phyloP scores from a whole-genome alignment of 2,113 vertebrate genomes.

The Leucopternis melanops region DNA sequence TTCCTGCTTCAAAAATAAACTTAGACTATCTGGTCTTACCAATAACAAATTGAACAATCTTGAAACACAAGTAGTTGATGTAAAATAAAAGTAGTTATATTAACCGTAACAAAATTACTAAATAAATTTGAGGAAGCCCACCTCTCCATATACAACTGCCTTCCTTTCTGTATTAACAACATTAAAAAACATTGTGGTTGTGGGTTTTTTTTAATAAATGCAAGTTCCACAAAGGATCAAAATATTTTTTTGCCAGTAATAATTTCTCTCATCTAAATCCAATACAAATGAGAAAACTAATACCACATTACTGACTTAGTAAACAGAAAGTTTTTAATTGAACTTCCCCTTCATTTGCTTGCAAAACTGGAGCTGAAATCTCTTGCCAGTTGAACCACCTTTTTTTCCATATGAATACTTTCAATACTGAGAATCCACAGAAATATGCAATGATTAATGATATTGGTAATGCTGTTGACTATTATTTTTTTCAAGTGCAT shows the following conservation, averaged over 20 bases:
- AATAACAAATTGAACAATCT: background rate
- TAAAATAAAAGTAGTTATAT: background rate
- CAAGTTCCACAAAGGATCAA: background rate
- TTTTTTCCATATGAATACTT: background rate
- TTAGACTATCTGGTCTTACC: background rate
- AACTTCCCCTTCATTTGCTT: slow-evolving; percentile 8
- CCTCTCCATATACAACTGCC: background rate
- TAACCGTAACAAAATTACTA: background rate
- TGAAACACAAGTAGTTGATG: background rate
- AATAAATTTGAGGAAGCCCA: background rate
- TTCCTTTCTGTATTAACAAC: background rate
- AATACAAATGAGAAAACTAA: background rate
- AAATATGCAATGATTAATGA: background rate
- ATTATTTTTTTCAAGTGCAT: background rate
- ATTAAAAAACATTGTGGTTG: background rate
- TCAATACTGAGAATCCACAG: background rate
- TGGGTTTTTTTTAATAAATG: background rate
- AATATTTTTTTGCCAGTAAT: background rate
- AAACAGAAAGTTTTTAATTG: background rate
- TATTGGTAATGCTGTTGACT: background rate
- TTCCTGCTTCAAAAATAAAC: background rate
- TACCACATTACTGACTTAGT: background rate
- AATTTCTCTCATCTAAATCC: background rate
- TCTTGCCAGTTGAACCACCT: background rate
- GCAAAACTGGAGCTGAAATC: background rate